phyloP scores from a whole-genome alignment of 1,140 invertebrate genomes.

The Drosophila tsacasi region DNA sequence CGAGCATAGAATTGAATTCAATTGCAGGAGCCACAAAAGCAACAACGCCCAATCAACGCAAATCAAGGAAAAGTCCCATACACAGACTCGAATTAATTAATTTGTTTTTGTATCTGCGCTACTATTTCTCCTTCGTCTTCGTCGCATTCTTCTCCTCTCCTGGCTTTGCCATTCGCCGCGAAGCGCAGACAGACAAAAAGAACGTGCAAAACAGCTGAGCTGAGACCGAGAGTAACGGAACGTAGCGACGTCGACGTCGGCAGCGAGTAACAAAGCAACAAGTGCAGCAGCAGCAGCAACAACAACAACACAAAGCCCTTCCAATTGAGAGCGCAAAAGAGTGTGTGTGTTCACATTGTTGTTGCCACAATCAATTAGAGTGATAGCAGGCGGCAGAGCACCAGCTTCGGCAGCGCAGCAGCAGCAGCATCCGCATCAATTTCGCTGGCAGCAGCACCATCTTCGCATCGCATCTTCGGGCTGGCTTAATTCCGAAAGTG shows the following conservation, averaged over 20 bases:
- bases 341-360: conserved; percentile 20
- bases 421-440: conserved; percentile 47
- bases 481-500: conserved; percentile 48
- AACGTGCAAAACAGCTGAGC: conserved; percentile 75
- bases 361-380: conserved; percentile 64
- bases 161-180: conserved; percentile 53
- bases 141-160: conserved; percentile 6
- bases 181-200: conserved; percentile 35
- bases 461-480: conserved; percentile 27
- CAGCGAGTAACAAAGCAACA: conserved; percentile 49
- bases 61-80: conserved; percentile 64
- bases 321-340: conserved; percentile 16
- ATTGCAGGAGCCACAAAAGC: conserved; percentile 59
- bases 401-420: conserved; percentile 45
- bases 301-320: conserved; percentile 44
- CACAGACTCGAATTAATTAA: conserved; percentile 64
- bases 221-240: conserved; percentile 54
- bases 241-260: conserved; percentile 21
- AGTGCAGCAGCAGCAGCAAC: conserved; percentile 38
- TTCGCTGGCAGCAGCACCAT: conserved; percentile 37
- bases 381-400: conserved; percentile 32
- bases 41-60: conserved; percentile 52
- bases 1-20: conserved; percentile 58
- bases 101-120: conserved; percentile 61
- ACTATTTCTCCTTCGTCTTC: background rate